Evolutionary conservation across 2,888 invertebrate species (phyloP).

Genomic region (Diadromus collaris): DNA sequence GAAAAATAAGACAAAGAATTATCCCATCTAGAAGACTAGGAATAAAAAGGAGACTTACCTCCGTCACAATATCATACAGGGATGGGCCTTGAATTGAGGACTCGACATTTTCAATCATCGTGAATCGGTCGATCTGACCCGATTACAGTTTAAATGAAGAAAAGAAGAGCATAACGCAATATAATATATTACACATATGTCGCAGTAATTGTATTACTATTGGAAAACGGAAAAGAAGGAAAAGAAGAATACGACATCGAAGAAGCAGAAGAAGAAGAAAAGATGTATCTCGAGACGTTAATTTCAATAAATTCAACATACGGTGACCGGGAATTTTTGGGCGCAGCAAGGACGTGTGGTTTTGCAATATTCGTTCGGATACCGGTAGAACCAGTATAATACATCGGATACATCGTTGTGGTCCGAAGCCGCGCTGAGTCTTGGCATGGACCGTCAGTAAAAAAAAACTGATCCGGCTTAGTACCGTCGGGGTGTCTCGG

Average conservation of each 20-base stretch:
- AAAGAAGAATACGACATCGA: neutral
- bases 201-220: neutral
- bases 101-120: neutral
- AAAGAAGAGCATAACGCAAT: neutral
- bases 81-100: neutral
- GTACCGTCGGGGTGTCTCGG: neutral
- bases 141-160: neutral
- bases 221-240: neutral
- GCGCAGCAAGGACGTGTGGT: slow-evolving; percentile 31
- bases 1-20: neutral
- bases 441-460: slow-evolving; percentile 13
- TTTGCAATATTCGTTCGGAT: slow-evolving; percentile 50
- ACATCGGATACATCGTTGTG: slow-evolving; percentile 45
- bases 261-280: neutral
- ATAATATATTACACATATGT: neutral
- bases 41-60: neutral
- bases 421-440: slow-evolving; percentile 41
- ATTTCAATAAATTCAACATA: slow-evolving; percentile 13
- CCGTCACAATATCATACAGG: neutral
- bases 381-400: slow-evolving; percentile 62
- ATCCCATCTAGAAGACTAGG: neutral
- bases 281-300: neutral
- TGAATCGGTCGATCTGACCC: neutral
- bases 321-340: slow-evolving; percentile 25
- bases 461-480: slow-evolving; percentile 35